These are phyloP conservation scores for Plestiodon gilberti DNA, from an alignment of 2,113 vertebrate genomes.

Conservation along the genomic window DNA sequence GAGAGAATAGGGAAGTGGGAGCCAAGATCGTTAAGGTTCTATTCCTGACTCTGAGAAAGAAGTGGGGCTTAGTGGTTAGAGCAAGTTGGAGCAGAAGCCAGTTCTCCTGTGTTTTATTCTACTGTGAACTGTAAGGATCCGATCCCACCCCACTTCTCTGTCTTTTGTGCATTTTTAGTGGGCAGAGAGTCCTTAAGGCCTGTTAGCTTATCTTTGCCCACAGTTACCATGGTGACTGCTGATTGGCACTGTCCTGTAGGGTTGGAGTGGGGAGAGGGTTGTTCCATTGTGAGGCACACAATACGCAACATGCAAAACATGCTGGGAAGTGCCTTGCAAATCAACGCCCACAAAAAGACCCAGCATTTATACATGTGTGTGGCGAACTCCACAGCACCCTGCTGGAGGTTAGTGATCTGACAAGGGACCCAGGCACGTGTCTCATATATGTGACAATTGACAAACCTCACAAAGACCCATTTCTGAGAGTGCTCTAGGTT, in stretches of 20 bases:
- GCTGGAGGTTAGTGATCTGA: neutral
- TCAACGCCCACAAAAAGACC: neutral
- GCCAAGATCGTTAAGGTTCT: neutral
- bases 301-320: neutral
- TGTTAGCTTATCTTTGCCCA: conserved; percentile 13
- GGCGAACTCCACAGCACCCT: neutral
- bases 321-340: neutral
- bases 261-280: neutral
- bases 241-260: neutral
- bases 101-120: neutral
- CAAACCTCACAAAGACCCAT: neutral
- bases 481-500: neutral
- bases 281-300: neutral
- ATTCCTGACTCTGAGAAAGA: neutral
- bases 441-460: no score
- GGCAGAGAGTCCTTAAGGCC: conserved; percentile 9
- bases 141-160: neutral
- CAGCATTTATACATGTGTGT: neutral
- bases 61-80: neutral
- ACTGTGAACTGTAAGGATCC: neutral
- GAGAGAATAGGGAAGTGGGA: neutral
- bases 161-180: conserved; percentile 7
- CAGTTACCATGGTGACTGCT: conserved; percentile 17
- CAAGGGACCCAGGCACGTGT: neutral
- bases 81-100: neutral